Evolutionary conservation across 2,113 vertebrate genomes (phyloP).

Genomic region (Tetrax tetrax): DNA sequence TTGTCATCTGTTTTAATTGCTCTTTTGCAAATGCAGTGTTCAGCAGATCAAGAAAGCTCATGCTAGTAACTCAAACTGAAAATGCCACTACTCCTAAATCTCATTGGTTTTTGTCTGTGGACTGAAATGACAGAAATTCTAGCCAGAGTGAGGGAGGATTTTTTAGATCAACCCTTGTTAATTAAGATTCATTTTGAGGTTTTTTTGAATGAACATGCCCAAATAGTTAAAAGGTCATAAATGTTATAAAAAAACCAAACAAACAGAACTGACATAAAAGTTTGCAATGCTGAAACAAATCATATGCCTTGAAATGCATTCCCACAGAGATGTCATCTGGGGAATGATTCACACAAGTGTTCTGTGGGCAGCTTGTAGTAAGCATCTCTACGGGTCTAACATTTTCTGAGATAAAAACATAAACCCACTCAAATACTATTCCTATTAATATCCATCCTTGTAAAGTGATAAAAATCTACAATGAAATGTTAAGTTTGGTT

Average conservation of each 20-base stretch:
- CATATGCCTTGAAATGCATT: conserved; percentile 10
- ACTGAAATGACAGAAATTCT: conserved; percentile 61
- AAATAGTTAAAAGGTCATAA: conserved; percentile 73
- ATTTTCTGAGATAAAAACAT: background rate
- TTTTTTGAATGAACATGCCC: conserved; percentile 61
- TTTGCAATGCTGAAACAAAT: conserved; percentile 48
- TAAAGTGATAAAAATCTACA: background rate
- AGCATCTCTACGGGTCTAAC: background rate
- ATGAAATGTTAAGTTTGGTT: background rate
- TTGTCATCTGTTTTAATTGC: conserved; percentile 55
- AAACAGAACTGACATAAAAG: conserved; percentile 62
- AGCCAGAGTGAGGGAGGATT: conserved; percentile 65
- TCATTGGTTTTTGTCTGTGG: conserved; percentile 64
- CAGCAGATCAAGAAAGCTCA: conserved; percentile 50
- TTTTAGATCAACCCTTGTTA: conserved; percentile 65
- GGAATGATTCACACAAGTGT: background rate
- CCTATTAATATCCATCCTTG: background rate
- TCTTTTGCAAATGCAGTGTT: conserved; percentile 58
- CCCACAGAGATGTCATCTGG: conserved; percentile 30
- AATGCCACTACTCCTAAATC: conserved; percentile 19
- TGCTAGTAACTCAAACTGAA: conserved; percentile 35
- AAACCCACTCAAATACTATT: background rate
- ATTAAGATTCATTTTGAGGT: conserved; percentile 69
- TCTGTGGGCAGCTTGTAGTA: background rate
- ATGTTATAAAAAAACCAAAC: conserved; percentile 59